phyloP scores from a whole-genome alignment of 2,113 vertebrate species.

The Syrrhaptes paradoxus region DNA sequence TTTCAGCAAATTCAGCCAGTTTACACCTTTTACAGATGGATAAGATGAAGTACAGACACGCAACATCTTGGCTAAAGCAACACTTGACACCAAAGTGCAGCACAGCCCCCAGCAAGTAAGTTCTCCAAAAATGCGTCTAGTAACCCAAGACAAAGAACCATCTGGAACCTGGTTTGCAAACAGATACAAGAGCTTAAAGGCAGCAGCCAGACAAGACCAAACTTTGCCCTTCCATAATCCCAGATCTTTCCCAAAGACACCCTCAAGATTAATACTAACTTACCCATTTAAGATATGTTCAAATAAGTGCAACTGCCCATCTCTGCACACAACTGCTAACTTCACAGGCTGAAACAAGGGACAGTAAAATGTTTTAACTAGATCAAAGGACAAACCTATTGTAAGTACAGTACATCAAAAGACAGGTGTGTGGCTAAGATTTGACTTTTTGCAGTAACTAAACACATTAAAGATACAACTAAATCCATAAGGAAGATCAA shows the following conservation, averaged over 20 bases:
- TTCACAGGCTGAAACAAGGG: conserved; percentile 87
- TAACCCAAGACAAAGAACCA: not conserved
- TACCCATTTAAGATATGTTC: conserved; percentile 98
- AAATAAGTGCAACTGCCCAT: conserved; percentile 95
- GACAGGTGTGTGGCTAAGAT: not conserved
- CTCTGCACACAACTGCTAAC: conserved; percentile 92
- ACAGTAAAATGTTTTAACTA: not conserved
- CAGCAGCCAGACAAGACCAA: not conserved
- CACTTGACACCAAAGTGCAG: not conserved
- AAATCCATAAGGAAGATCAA: not conserved
- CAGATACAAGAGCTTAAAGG: not conserved
- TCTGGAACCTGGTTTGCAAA: not conserved
- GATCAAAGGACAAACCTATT: not conserved
- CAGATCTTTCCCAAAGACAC: not conserved
- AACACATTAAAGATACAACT: not conserved
- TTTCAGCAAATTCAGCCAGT: not conserved
- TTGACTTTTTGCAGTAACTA: not conserved
- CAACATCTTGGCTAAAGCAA: not conserved
- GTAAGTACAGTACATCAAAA: not conserved
- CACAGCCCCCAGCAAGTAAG: not conserved
- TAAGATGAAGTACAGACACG: not conserved
- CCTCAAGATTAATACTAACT: conserved; percentile 53
- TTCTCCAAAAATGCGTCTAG: not conserved
- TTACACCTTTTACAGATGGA: not conserved
- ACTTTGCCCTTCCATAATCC: not conserved